Base-by-base conservation (phyloP, 2,797 vertebrate species). In the Cheracebus regulus region DNA sequence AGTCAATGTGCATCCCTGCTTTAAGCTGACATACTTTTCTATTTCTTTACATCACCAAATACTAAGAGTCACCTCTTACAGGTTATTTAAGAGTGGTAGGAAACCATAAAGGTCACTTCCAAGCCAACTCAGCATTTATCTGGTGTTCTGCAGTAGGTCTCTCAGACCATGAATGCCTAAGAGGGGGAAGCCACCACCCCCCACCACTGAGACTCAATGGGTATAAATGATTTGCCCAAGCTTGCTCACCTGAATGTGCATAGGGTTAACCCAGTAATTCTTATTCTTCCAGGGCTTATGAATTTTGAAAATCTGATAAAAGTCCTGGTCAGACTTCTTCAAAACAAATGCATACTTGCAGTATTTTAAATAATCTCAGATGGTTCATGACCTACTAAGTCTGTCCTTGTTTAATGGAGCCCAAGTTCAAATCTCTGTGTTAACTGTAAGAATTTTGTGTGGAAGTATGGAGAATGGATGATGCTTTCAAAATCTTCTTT, bases 341-440 rank as follows among this genome's bases (percentile, higher is more conserved):
- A 33, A 85, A 76, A 76, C 26, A 90, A 44, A 50, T 19, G 17
- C 57, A 58, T n/a, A 48, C 28, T n/a, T 75, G 48, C 1, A 82
- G 2, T 57, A 48, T 41, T 73, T 67, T 39, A 94, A 83, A 67
- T 14, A 46, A 61, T 88, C 78, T 96, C 87, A 46, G 61, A 86
- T 80, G 70, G 72, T 41, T 90, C 20, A 24, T 14, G 14, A 41
- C 28, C 19, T 44, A 78, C 44, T 39, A 58, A 36, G 36, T 76
- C 75, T 20, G 15, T 44, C 48, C 67, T 19, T 28, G n/a, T 58
- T 76, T 50, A 46, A 78, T 30, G 33, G n/a, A 81, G 57, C 26
- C 15, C 10, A 14, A 46, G 58, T 78, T 92, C 81, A 84, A 75
- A 75, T 64, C 46, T 78, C 52, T 86, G 26, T 79, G 33, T 73